Conservation (phyloP, 1,140 invertebrate genomes). For the Lordiphosa stackelbergi region DNA sequence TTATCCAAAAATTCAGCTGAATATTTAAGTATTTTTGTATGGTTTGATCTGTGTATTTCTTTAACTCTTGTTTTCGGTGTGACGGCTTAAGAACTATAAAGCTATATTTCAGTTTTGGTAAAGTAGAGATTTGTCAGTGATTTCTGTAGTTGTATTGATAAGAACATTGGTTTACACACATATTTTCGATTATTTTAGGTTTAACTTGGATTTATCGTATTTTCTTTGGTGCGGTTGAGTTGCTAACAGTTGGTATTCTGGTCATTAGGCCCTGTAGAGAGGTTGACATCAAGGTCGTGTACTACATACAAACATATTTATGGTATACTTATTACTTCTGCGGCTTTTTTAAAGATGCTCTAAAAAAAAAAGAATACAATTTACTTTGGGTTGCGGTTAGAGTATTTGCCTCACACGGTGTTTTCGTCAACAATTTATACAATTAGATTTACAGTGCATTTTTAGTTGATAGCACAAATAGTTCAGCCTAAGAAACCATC, state of each 20-base stretch:
- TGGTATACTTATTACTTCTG: conserved; percentile 22
- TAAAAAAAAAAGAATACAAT: conserved; percentile 29
- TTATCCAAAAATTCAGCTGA: conserved; percentile 59
- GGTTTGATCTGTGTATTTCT: conserved; percentile 15
- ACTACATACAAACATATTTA: conserved; percentile 25
- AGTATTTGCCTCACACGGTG: conserved; percentile 49
- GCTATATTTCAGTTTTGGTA: conserved; percentile 72
- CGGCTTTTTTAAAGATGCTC: conserved; percentile 36
- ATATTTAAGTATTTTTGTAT: conserved; percentile 44
- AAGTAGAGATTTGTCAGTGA: conserved; percentile 61
- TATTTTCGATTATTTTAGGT: conserved; percentile 15
- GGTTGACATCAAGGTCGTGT: conserved; percentile 33
- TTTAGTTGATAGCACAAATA: conserved; percentile 50
- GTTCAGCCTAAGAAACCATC: conserved; percentile 74
- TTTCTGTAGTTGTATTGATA: conserved; percentile 3
- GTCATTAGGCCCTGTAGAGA: conserved; percentile 66
- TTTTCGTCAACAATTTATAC: conserved; percentile 51
- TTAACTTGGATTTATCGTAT: conserved; percentile 10
- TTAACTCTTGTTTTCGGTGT: conserved; percentile 13
- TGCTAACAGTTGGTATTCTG: conserved; percentile 50
- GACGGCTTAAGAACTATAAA: conserved; percentile 74
- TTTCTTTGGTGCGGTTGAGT: conserved; percentile 51
- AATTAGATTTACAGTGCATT: conserved; percentile 56
- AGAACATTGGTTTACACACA: conserved; percentile 25
- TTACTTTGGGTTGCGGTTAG: conserved; percentile 31